Evolutionary conservation across 2,888 invertebrate genomes (phyloP).

Genomic region (Omphaloscelis lunosa): DNA sequence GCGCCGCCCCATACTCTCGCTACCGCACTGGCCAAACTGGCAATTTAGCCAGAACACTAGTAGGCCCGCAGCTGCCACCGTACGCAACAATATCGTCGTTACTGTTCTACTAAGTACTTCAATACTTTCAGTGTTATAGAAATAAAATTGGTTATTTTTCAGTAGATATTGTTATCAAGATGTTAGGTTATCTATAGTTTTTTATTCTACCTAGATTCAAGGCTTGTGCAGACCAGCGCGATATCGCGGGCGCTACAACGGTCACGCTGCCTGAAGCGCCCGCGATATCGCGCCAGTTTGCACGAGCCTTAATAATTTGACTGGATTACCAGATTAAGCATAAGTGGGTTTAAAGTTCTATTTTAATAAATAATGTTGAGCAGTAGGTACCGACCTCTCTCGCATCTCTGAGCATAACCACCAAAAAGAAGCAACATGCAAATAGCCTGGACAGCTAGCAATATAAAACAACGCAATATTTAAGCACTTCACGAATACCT

Average conservation of each 20-base stretch:
- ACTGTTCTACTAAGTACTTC: conserved; percentile 41
- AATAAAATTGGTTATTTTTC: conserved; percentile 8
- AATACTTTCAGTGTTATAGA: conserved; percentile 45
- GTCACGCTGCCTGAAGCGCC: no score
- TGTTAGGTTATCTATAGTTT: not conserved
- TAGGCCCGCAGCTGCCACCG: conserved; percentile 47
- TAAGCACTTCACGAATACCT: not conserved
- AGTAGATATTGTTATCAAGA: conserved; percentile 24
- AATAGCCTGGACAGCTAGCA: not conserved
- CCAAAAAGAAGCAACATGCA: not conserved
- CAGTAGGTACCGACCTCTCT: not conserved
- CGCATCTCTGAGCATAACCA: not conserved
- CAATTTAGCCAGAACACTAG: conserved; percentile 49
- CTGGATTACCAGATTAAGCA: not conserved
- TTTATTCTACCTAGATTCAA: no score
- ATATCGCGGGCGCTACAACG: no score
- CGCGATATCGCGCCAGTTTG: no score
- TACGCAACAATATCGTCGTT: conserved; percentile 38
- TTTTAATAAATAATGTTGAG: not conserved
- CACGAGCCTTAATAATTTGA: not conserved
- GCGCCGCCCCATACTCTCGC: conserved; percentile 21
- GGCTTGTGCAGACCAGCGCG: no score
- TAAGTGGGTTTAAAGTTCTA: not conserved
- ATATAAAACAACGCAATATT: not conserved
- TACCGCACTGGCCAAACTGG: conserved; percentile 43